Percentiles rank a stretch among this genome's conserved stretches.
These are phyloP conservation scores for Prionailurus bengalensis DNA, from an alignment of 2,113 vertebrate genomes.

Conservation along the genomic window DNA sequence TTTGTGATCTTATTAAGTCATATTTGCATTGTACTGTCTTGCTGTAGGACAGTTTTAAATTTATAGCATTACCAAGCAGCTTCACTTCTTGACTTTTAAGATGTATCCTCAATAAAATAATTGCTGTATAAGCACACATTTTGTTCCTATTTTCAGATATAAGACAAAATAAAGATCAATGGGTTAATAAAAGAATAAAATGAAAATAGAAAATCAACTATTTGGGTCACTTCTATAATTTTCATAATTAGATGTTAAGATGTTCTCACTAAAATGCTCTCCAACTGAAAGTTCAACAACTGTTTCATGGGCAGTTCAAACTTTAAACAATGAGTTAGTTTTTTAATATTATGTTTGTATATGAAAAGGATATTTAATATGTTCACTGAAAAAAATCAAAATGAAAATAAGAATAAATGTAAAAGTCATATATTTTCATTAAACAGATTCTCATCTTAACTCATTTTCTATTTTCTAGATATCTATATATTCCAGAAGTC, in stretches of 20 bases:
- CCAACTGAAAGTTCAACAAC: slow-evolving; percentile 56
- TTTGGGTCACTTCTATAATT: slow-evolving; percentile 64
- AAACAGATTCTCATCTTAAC: slow-evolving; percentile 7
- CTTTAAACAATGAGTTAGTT: slow-evolving; percentile 47
- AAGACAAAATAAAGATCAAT: slow-evolving; percentile 70
- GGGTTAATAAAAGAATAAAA: slow-evolving; percentile 62
- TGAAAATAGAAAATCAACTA: slow-evolving; percentile 64
- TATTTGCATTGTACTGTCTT: slow-evolving; percentile 90
- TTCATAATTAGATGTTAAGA: slow-evolving; percentile 70
- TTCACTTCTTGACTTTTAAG: slow-evolving; percentile 85
- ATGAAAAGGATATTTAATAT: slow-evolving; percentile 45
- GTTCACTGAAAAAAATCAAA: slow-evolving; percentile 50
- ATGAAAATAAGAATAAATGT: slow-evolving; percentile 53
- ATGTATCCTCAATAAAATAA: slow-evolving; percentile 79
- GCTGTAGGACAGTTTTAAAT: slow-evolving; percentile 91
- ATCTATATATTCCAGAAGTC: slow-evolving; percentile 16
- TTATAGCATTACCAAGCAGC: slow-evolving; percentile 87
- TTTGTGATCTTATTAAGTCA: slow-evolving; percentile 93
- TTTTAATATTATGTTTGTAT: slow-evolving; percentile 45
- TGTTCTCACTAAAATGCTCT: slow-evolving; percentile 50
- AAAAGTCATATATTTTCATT: slow-evolving; percentile 46
- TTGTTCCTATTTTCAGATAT: slow-evolving; percentile 77
- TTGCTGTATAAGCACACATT: slow-evolving; percentile 72
- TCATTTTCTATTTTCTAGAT: slow-evolving; percentile 55
- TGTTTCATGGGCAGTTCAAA: slow-evolving; percentile 27